These are phyloP conservation scores for Peromyscus polionotus DNA, from an alignment of 2,113 vertebrate species.

Conservation along the genomic window DNA sequence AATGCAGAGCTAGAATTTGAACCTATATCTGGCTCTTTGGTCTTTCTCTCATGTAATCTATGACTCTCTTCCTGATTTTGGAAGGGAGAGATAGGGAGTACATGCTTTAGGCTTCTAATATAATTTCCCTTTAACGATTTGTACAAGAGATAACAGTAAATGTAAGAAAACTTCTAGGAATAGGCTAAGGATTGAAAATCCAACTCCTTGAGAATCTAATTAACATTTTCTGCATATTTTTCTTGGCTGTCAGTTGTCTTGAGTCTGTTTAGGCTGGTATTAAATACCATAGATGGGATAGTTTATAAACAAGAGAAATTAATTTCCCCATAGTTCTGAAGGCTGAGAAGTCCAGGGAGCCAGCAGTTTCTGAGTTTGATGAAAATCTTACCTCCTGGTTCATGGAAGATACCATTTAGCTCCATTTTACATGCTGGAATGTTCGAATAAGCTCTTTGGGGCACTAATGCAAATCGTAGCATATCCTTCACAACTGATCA, in stretches of 20 bases:
- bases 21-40: neutral
- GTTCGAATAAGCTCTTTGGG: neutral
- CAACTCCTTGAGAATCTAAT: conserved; percentile 17
- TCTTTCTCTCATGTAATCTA: conserved; percentile 45
- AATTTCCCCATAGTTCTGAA: neutral
- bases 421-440: neutral
- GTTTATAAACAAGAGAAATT: neutral
- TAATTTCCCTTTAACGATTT: conserved; percentile 45
- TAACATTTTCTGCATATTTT: conserved; percentile 57
- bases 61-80: neutral
- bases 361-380: neutral
- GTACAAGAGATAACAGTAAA: neutral
- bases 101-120: neutral
- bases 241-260: neutral
- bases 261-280: neutral
- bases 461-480: neutral
- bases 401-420: neutral
- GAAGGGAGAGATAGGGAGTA: neutral
- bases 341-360: neutral
- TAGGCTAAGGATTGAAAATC: conserved; percentile 43
- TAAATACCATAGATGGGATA: neutral
- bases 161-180: conserved; percentile 1
- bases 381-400: neutral
- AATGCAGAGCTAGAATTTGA: conserved; percentile 27
- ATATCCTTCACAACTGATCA: neutral